Conservation (phyloP, 2,797 vertebrate genomes). For the Xyrichtys novacula region DNA sequence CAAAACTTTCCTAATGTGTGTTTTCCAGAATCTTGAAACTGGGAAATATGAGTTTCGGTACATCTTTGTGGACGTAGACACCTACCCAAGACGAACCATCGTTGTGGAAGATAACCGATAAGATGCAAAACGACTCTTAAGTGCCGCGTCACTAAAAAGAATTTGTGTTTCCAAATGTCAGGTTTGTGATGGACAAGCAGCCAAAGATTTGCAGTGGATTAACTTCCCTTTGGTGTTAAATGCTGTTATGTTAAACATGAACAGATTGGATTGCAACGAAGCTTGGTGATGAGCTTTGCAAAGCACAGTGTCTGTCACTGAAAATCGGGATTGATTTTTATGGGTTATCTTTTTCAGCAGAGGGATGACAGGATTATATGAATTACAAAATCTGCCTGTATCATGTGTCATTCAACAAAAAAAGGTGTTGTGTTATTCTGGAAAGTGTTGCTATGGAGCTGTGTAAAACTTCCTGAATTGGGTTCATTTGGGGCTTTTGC, state of each 20-base stretch:
- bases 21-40: constrained; percentile 88
- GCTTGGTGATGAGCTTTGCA: constrained; percentile 9
- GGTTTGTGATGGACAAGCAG: constrained; percentile 17
- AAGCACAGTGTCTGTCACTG: neutral
- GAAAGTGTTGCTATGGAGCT: neutral
- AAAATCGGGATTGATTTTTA: neutral
- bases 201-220: neutral
- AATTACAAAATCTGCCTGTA: too few relatives aligned
- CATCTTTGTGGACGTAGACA: constrained; percentile 92
- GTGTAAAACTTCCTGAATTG: too few relatives aligned
- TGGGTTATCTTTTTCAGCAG: too few relatives aligned
- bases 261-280: neutral
- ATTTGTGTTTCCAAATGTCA: neutral
- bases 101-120: constrained; percentile 93
- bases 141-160: neutral
- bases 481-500: too few relatives aligned
- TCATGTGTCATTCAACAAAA: neutral
- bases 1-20: constrained; percentile 21
- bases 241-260: constrained; percentile 14
- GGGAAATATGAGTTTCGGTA: constrained; percentile 92
- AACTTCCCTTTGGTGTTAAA: constrained; percentile 9
- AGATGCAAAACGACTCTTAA: constrained; percentile 9
- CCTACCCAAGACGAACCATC: constrained; percentile 91
- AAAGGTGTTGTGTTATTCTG: neutral
- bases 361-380: too few relatives aligned